Evolutionary conservation across 2,797 vertebrate species (phyloP).

Genomic region (Onychomys arenicola): DNA sequence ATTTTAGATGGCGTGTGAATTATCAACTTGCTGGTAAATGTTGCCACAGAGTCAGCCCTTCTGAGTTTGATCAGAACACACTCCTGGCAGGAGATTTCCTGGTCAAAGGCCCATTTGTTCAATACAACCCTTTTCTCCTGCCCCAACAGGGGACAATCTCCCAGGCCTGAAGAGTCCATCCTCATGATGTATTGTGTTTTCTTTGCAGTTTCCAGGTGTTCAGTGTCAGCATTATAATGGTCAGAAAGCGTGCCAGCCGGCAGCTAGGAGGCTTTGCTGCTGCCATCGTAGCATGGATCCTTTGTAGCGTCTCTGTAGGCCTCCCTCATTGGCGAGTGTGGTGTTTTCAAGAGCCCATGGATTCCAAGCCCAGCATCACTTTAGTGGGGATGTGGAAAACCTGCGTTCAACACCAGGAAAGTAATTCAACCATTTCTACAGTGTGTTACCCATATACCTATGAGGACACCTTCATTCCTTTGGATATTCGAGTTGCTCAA

Average conservation of each 20-base stretch:
- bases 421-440: slow-evolving; percentile 82
- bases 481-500: slow-evolving; percentile 89
- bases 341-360: slow-evolving; percentile 85
- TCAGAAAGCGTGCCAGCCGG: slow-evolving; percentile 84
- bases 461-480: slow-evolving; percentile 87
- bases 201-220: not conserved
- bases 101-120: not conserved
- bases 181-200: not conserved
- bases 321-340: slow-evolving; percentile 93
- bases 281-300: slow-evolving; percentile 89
- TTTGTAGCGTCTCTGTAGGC: slow-evolving; percentile 86
- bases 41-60: too few species aligned
- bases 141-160: not conserved
- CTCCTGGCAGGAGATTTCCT: not conserved
- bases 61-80: not conserved
- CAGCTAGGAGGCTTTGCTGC: slow-evolving; percentile 88
- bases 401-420: slow-evolving; percentile 90
- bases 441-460: slow-evolving; percentile 84
- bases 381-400: slow-evolving; percentile 94
- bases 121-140: not conserved
- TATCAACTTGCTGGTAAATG: not conserved
- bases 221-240: slow-evolving; percentile 83
- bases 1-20: not conserved
- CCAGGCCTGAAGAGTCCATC: fast-evolving
- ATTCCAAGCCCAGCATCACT: slow-evolving; percentile 88